These are phyloP conservation scores for Rhynchophorus ferrugineus DNA, from an alignment of 1,140 invertebrate genomes.

Conservation along the genomic window DNA sequence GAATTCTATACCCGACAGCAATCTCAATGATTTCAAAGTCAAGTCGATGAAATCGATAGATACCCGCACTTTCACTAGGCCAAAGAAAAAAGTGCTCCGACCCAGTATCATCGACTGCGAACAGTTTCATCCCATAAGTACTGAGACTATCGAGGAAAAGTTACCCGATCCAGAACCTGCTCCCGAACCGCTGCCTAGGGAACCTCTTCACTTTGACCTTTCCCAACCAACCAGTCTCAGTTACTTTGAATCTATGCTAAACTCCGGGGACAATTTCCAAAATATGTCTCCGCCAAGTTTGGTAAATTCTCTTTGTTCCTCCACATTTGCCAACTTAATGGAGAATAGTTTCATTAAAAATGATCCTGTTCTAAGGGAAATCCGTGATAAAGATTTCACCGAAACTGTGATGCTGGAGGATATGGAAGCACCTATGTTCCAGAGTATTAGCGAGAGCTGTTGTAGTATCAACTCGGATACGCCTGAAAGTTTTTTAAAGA, in stretches of 20 bases:
- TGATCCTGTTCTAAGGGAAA: slow-evolving; percentile 37
- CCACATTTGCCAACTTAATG: slow-evolving; percentile 40
- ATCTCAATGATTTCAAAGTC: slow-evolving; percentile 13
- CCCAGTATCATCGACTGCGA: slow-evolving; percentile 41
- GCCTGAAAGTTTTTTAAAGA: slow-evolving; percentile 33
- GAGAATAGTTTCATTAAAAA: slow-evolving; percentile 40
- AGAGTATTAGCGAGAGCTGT: slow-evolving; percentile 37
- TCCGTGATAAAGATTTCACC: slow-evolving; percentile 37
- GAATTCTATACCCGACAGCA: neutral
- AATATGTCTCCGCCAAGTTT: slow-evolving; percentile 40
- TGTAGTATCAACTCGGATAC: slow-evolving; percentile 35
- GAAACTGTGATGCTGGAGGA: slow-evolving; percentile 32
- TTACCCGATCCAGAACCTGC: slow-evolving; percentile 1
- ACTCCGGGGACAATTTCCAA: slow-evolving; percentile 34
- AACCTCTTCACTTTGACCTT: slow-evolving; percentile 36
- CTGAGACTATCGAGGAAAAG: slow-evolving; percentile 9
- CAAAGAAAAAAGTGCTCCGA: slow-evolving; percentile 40
- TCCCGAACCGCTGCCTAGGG: slow-evolving; percentile 8
- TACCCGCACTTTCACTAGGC: slow-evolving; percentile 45
- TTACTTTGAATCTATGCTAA: slow-evolving; percentile 35
- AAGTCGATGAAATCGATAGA: slow-evolving; percentile 38
- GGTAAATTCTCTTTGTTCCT: slow-evolving; percentile 39
- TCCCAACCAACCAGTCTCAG: slow-evolving; percentile 30
- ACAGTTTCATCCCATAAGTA: slow-evolving; percentile 30
- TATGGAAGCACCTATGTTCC: slow-evolving; percentile 33